Evolutionary conservation across 2,113 vertebrate species (phyloP), one percentile per base, ranked within the genome.

Genomic region (Meleagris gallopavo): DNA sequence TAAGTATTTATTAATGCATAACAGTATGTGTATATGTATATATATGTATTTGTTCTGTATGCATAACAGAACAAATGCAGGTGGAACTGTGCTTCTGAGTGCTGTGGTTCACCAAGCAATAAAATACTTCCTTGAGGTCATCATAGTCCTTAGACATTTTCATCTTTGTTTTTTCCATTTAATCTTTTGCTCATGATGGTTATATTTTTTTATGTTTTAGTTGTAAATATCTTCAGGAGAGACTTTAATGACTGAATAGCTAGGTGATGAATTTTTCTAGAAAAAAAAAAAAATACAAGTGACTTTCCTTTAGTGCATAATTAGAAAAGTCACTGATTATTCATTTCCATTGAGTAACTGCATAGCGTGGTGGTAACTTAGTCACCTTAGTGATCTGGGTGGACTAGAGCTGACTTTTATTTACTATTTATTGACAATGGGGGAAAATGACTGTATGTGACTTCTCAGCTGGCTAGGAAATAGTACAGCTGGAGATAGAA

Each of bases 341-440:
- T 91, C 90, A 77, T 89, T 83, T 89, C 64, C 71, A 24, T 65
- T 80, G 81, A 89, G 77, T 86, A 50, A 45, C 69, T 75, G 20
- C 13, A 27, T 41, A 46, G 21, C 14, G 27, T 38, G 40, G n/a
- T 78, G 27, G 41, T 48, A 92, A 61, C 24, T 57, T 54, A n/a
- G 67, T 76, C 34, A 58, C 55, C 64, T 55, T 64, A 83, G 60
- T 83, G 50, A 52, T 66, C 77, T 34, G 75, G 13, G 18, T 70
- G 18, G 13, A 27, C 40, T 61, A 16, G 57, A 48, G 14, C 67
- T 72, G 70, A 38, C 55, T 78, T 88, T 58, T 10, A 1, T 60
- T 69, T 69, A 52, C 16, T 25, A 61, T 58, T 75, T n/a, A 32
- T 60, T 45, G 61, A 52, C n/a, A 93, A n/a, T n/a, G 11, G 40